Conservation (phyloP, 2,113 vertebrate species). For the Leucoraja erinaceus region DNA sequence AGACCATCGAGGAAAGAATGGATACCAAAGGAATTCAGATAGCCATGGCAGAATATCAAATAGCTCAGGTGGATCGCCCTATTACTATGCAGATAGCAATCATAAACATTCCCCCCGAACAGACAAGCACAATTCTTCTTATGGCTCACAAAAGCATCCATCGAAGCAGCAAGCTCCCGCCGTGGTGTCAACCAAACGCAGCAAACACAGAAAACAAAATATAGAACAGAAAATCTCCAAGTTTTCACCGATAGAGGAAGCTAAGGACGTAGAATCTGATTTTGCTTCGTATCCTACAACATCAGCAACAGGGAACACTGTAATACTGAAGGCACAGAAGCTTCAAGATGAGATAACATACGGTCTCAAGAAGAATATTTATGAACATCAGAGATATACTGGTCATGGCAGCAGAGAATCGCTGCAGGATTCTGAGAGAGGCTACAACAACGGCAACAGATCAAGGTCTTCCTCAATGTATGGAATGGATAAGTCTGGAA, state of each 20-base stretch:
- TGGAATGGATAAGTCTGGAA: slow-evolving; percentile 79
- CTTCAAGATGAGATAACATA: slow-evolving; percentile 85
- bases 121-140: slow-evolving; percentile 64
- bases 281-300: slow-evolving; percentile 78
- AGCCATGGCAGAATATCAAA: slow-evolving; percentile 69
- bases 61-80: slow-evolving; percentile 56
- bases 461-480: slow-evolving; percentile 76
- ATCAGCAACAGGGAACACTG: slow-evolving; percentile 64
- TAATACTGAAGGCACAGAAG: slow-evolving; percentile 81
- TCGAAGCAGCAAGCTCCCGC: slow-evolving; percentile 87
- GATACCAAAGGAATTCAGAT: slow-evolving; percentile 65
- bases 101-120: slow-evolving; percentile 71
- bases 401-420: slow-evolving; percentile 66
- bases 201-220: slow-evolving; percentile 94
- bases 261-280: slow-evolving; percentile 91
- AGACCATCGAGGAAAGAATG: slow-evolving; percentile 66
- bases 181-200: slow-evolving; percentile 85
- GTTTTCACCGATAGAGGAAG: slow-evolving; percentile 97
- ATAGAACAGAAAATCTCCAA: slow-evolving; percentile 98
- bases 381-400: slow-evolving; percentile 90
- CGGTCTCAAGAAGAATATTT: slow-evolving; percentile 83
- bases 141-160: slow-evolving; percentile 70
- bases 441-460: slow-evolving; percentile 69
- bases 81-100: slow-evolving; percentile 73
- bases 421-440: slow-evolving; percentile 80